Conservation (phyloP, 23 tunicate species). For the Styela clava region DNA sequence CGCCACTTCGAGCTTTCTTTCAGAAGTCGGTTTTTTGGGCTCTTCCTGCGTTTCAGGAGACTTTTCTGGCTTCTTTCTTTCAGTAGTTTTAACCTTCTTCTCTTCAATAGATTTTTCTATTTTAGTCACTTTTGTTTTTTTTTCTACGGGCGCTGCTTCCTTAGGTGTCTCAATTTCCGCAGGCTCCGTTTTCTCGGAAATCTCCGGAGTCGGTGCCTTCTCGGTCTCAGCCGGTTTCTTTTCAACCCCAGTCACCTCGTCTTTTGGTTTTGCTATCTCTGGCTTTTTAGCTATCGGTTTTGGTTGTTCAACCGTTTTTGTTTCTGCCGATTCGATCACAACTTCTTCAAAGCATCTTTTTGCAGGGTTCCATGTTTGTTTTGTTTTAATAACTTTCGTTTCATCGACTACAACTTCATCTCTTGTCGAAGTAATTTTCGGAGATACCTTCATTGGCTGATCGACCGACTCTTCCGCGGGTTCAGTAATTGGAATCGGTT, state of each 20-base stretch:
- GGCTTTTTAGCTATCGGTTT: not conserved
- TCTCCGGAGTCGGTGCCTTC: not conserved
- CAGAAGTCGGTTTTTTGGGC: not conserved
- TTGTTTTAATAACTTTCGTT: slow-evolving; percentile 27
- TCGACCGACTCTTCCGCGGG: not conserved
- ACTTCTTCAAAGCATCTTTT: slow-evolving; percentile 18
- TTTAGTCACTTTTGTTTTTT: not conserved
- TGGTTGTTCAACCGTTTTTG: not conserved
- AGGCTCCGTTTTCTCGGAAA: not conserved
- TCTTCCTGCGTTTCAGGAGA: too few species aligned
- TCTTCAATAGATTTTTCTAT: not conserved
- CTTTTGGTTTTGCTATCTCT: not conserved
- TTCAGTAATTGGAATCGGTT: not conserved
- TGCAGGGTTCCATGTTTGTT: slow-evolving; percentile 56
- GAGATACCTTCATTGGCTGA: not conserved
- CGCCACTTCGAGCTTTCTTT: not conserved
- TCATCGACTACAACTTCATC: not conserved
- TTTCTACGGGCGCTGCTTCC: not conserved
- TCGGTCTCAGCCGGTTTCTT: not conserved
- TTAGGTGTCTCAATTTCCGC: not conserved
- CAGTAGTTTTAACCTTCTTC: too few species aligned
- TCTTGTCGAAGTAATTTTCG: not conserved
- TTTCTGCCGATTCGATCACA: not conserved
- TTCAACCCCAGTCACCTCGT: not conserved
- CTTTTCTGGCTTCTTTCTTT: not conserved